A percentile compares a stretch with the other conserved stretches of the same genome.
phyloP scores from a whole-genome alignment of 2,113 vertebrate species.

The Columba janthina region DNA sequence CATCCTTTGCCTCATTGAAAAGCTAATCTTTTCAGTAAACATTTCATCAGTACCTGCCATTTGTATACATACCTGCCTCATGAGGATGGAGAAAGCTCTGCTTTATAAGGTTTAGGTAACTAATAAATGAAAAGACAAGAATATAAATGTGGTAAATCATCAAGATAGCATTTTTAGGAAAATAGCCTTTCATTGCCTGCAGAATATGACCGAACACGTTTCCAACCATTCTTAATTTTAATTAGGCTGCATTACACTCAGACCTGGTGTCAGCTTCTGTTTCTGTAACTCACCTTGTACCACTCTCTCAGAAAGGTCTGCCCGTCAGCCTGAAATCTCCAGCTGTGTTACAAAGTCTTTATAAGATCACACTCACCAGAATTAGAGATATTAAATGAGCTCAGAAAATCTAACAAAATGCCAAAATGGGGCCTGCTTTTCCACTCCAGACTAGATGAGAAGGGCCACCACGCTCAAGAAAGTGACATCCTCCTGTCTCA shows the following conservation, averaged over 20 bases:
- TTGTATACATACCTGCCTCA: slow-evolving; percentile 70
- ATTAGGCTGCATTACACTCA: slow-evolving; percentile 27
- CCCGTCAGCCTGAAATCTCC: not conserved
- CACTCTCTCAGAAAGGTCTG: not conserved
- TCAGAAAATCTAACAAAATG: not conserved
- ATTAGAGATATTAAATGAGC: not conserved
- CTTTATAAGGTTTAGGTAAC: slow-evolving; percentile 68
- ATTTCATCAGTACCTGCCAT: slow-evolving; percentile 77
- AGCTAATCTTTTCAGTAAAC: slow-evolving; percentile 78
- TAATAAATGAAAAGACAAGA: slow-evolving; percentile 68
- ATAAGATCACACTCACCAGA: not conserved
- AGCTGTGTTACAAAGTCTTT: not conserved
- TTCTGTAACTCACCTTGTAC: not conserved
- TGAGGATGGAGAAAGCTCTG: slow-evolving; percentile 46
- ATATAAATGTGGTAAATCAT: slow-evolving; percentile 51
- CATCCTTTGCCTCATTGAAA: slow-evolving; percentile 72
- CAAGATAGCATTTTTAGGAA: slow-evolving; percentile 48
- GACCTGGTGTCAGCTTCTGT: not conserved
- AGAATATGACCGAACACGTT: slow-evolving; percentile 26
- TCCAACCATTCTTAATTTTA: slow-evolving; percentile 36
- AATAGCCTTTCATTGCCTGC: slow-evolving; percentile 41
- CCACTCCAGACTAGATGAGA: not conserved
- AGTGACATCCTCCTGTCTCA: not conserved
- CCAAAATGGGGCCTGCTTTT: not conserved
- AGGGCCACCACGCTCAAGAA: not conserved